These are phyloP conservation scores for Gallinago paraguaiae DNA, from an alignment of 2,113 vertebrate genomes.

Conservation along the genomic window DNA sequence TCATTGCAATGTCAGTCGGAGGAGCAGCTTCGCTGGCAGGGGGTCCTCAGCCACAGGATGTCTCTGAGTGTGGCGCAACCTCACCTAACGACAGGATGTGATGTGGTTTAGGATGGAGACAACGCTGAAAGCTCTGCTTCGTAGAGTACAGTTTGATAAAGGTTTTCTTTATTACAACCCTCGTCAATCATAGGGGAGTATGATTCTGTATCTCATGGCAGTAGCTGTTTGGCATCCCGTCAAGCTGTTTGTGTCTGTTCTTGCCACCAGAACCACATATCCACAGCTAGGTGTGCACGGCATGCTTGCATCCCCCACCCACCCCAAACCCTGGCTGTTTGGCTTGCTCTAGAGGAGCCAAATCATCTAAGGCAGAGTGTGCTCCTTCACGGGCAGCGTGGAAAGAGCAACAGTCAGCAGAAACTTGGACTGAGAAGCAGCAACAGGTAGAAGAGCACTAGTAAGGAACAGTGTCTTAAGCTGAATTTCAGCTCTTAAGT, in stretches of 20 bases:
- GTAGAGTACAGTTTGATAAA: not conserved
- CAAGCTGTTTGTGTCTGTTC: not conserved
- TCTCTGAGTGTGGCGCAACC: not conserved
- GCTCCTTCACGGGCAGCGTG: rapidly evolving
- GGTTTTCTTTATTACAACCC: not conserved
- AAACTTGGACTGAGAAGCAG: not conserved
- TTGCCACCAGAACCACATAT: not conserved
- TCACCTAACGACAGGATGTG: not conserved
- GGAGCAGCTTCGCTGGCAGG: rapidly evolving
- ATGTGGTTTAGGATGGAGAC: not conserved
- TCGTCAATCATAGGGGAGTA: not conserved
- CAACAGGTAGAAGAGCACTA: not conserved
- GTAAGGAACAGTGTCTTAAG: not conserved
- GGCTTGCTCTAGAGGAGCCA: not conserved
- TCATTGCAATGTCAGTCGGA: rapidly evolving
- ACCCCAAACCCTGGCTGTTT: not conserved
- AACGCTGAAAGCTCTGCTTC: not conserved
- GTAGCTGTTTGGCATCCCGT: not conserved
- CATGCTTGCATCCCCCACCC: not conserved
- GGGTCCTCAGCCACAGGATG: not conserved
- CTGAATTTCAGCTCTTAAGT: not conserved
- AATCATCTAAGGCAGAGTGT: not conserved
- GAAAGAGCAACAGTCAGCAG: not conserved
- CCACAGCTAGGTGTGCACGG: rapidly evolving
- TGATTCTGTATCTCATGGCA: not conserved